Evolutionary conservation across 2,797 vertebrate species (phyloP).

Genomic region (Erethizon dorsatum): DNA sequence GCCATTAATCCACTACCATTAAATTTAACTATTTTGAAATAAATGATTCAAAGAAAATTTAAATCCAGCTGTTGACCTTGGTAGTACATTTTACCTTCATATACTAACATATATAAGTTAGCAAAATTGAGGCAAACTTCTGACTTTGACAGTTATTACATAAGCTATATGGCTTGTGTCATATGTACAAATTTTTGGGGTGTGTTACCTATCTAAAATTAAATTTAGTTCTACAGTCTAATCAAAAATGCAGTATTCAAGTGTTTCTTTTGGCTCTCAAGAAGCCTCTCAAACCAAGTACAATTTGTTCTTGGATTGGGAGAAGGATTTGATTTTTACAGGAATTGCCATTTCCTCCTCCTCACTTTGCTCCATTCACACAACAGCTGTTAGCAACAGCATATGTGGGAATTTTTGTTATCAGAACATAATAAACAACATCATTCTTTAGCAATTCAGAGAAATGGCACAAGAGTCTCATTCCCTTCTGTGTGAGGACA

Average conservation of each 20-base stretch:
- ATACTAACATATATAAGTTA: background rate
- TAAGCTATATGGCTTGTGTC: background rate
- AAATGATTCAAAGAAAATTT: constrained; percentile 20
- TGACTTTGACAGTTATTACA: background rate
- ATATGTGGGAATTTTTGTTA: constrained; percentile 42
- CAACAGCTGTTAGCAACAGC: constrained; percentile 75
- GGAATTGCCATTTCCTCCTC: constrained; percentile 82
- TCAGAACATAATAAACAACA: background rate
- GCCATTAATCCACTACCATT: background rate
- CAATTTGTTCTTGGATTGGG: constrained; percentile 78
- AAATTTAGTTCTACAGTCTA: background rate
- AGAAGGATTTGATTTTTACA: constrained; percentile 76
- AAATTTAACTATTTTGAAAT: constrained; percentile 9
- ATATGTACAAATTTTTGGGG: background rate
- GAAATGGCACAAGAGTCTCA: background rate
- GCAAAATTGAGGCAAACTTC: background rate
- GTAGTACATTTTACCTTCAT: background rate
- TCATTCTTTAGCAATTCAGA: background rate
- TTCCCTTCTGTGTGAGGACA: background rate
- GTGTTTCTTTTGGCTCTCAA: constrained; percentile 69
- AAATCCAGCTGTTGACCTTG: background rate
- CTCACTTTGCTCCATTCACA: constrained; percentile 60
- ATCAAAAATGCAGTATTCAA: background rate
- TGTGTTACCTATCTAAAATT: constrained; percentile 4
- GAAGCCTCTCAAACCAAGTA: constrained; percentile 61